Base-by-base conservation (phyloP, 2,797 vertebrate genomes). In the Leptoclinus maculatus region DNA sequence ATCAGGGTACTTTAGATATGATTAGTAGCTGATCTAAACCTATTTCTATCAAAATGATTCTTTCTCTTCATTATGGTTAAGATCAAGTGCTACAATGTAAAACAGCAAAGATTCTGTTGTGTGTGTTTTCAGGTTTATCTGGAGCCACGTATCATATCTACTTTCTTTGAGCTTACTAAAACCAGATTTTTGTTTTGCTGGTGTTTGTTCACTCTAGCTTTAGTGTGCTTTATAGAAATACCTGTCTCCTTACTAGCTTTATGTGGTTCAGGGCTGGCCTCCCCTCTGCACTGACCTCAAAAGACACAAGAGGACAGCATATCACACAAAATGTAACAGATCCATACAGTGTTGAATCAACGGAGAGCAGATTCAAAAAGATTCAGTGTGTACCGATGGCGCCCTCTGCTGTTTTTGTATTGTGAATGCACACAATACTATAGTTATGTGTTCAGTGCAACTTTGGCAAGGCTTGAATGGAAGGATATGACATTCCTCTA, bases 361-460 rank as follows among this genome's bases (percentile, higher is more conserved):
- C 16, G 1, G 2, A 60, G 23, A 27, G 17, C 12, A 63, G 19
- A 2, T 17, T 0, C 5, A 34, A 23, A 25, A 5, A 14, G 21
- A 23, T 39, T n/a, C 1, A 41, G 1, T 53, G 6, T 86, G 54
- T 32, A 32, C 12, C 27, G 4, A 10, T 85, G 66, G 34, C 25
- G 3, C 68, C 83, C 76, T 79, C 88, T 90, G 32, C 43, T 84
- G 79, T 32, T 45, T n/a, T 12, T 32, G 2, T 47, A 3, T 21
- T 57, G 25, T 59, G 2, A 68, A 41, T 62, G 51, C 38, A 66
- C 43, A 34, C 19, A n/a, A 9, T 47, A 47, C 43, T 45, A 17
- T 7, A 8, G 43, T 13, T 27, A 23, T 23, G 29, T 56, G 14
- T 17, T 57, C 39, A 51, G 51, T 38, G 14, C 9, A 65, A 39